phyloP scores from a whole-genome alignment of 2,113 vertebrate genomes.

The Pseudonaja textilis region DNA sequence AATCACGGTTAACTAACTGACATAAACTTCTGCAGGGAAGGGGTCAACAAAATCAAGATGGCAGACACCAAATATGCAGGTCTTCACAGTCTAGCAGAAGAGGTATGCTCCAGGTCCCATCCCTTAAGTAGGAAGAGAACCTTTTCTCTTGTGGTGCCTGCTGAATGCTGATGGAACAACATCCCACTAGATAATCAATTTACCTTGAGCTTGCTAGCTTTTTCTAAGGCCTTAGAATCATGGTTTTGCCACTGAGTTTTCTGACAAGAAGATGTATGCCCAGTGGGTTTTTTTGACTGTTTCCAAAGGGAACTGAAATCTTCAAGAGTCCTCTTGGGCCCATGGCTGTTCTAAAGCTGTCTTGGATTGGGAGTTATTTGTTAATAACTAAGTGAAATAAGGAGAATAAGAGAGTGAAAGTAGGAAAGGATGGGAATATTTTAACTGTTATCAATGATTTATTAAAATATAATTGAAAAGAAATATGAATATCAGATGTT shows the following conservation, averaged over 20 bases:
- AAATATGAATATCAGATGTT: too few relatives aligned
- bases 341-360: not conserved
- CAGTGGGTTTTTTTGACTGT: not conserved
- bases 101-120: not conserved
- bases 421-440: too few relatives aligned
- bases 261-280: not conserved
- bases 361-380: too few relatives aligned
- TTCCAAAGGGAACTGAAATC: not conserved
- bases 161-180: not conserved
- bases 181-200: not conserved
- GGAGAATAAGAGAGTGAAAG: too few relatives aligned
- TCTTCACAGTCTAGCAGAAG: not conserved
- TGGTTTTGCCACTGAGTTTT: not conserved
- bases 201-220: not conserved
- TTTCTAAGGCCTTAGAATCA: not conserved
- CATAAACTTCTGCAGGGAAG: not conserved
- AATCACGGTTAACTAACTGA: not conserved
- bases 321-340: not conserved
- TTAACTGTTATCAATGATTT: too few relatives aligned
- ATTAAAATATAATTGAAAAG: too few relatives aligned
- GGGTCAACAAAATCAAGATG: not conserved
- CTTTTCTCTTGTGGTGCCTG: not conserved
- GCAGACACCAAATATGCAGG: not conserved
- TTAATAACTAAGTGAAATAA: too few relatives aligned
- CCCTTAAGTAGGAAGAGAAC: not conserved